These are phyloP conservation scores for Syrphus vitripennis DNA, from an alignment of 2,888 invertebrate species.

Conservation along the genomic window DNA sequence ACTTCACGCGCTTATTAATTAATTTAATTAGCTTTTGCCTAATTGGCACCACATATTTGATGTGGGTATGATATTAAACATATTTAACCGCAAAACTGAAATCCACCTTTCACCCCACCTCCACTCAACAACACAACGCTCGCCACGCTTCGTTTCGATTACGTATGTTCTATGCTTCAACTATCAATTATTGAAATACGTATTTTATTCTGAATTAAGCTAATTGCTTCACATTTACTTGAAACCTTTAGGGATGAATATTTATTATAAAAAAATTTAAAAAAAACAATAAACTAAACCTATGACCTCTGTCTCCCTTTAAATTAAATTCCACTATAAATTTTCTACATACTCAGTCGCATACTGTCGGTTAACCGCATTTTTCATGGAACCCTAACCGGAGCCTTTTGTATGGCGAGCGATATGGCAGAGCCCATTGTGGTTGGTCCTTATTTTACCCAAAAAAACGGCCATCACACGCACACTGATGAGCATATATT, in stretches of 20 bases:
- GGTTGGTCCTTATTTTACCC: conserved; percentile 8
- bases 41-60: conserved; percentile 22
- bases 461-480: conserved; percentile 33
- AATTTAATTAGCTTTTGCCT: conserved; percentile 49
- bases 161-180: neutral
- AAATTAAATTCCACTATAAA: conserved; percentile 30
- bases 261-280: neutral
- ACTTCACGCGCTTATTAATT: conserved; percentile 32
- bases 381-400: neutral
- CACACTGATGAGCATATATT: neutral
- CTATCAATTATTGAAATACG: conserved; percentile 21
- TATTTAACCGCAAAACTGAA: neutral
- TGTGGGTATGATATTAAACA: neutral
- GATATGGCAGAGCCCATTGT: neutral
- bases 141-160: neutral
- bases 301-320: neutral
- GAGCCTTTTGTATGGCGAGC: conserved; percentile 2
- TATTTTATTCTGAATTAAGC: conserved; percentile 40
- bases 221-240: conserved; percentile 23
- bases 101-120: neutral
- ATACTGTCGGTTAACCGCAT: conserved; percentile 34
- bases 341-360: neutral
- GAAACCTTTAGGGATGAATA: neutral
- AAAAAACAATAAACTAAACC: neutral
- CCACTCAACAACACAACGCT: neutral